Conservation (phyloP, 1,140 invertebrate genomes). For the Phenacoccus solenopsis region DNA sequence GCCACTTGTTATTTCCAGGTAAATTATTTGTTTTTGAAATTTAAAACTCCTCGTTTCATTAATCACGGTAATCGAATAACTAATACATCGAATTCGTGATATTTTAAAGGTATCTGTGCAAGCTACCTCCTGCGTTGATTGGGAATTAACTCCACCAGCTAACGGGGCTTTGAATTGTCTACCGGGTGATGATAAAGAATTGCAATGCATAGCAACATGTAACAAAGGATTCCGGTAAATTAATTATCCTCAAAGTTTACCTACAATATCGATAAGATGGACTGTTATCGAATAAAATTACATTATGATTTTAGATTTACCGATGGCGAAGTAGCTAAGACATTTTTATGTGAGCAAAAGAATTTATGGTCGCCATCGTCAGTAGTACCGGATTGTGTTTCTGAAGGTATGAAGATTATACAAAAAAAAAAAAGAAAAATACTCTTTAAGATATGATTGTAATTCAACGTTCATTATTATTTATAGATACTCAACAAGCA, state of each 20-base stretch:
- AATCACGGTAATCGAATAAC: not conserved
- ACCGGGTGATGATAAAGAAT: conserved; percentile 62
- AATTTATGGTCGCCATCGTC: conserved; percentile 68
- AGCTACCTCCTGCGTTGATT: conserved; percentile 86
- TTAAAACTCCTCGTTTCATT: not conserved
- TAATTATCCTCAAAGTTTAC: no score
- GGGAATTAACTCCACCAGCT: conserved; percentile 77
- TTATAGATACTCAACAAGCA: conserved; percentile 74
- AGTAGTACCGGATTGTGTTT: conserved; percentile 85
- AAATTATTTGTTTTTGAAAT: conserved; percentile 21
- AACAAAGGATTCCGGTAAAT: conserved; percentile 47
- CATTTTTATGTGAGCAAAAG: conserved; percentile 66
- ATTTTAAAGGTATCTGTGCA: conserved; percentile 58
- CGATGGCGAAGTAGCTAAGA: conserved; percentile 74
- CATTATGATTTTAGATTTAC: conserved; percentile 56
- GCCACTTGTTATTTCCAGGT: conserved; percentile 90
- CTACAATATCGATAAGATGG: no score
- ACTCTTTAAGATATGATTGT: not conserved
- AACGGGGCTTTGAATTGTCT: conserved; percentile 80
- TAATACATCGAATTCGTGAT: not conserved
- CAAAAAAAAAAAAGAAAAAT: not conserved
- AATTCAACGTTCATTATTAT: conserved; percentile 20
- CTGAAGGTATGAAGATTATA: conserved; percentile 49
- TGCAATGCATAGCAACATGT: conserved; percentile 83
- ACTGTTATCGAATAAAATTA: no score